A percentile compares a stretch with the other conserved stretches of the same genome.
These are phyloP conservation scores for Pedionomus torquatus DNA, from an alignment of 2,113 vertebrate genomes.

Conservation along the genomic window DNA sequence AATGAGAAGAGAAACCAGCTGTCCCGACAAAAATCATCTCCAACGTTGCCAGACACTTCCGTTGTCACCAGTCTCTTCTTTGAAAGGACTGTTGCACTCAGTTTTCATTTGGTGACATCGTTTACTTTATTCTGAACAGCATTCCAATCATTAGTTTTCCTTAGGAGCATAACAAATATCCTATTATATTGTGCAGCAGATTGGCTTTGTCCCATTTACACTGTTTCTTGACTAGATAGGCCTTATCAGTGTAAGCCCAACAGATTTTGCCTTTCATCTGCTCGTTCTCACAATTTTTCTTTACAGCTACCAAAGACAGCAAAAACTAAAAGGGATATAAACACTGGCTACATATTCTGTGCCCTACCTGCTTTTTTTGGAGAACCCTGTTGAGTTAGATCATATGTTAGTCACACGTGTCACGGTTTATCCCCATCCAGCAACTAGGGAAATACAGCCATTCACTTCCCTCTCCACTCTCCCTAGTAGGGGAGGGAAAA, in stretches of 20 bases:
- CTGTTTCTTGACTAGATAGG: not conserved
- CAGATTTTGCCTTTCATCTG: not conserved
- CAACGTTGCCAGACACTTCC: not conserved
- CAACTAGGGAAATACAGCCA: not conserved
- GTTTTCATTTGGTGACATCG: not conserved
- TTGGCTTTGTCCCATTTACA: not conserved
- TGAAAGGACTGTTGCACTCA: not conserved
- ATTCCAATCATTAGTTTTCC: not conserved
- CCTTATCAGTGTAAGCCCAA: not conserved
- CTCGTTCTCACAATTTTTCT: not conserved
- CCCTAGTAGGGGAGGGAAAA: not conserved
- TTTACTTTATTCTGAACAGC: not conserved
- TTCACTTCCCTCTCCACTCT: not conserved
- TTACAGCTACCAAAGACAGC: not conserved
- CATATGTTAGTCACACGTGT: not conserved
- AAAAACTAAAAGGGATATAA: not conserved
- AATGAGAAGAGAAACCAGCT: not conserved
- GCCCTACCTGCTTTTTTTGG: not conserved
- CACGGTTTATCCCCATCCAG: not conserved
- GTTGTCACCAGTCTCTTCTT: not conserved
- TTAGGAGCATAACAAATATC: not conserved
- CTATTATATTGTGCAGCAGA: fast-evolving
- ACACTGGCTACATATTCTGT: not conserved
- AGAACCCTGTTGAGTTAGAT: not conserved
- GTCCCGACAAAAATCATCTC: not conserved